Percentiles rank a stretch among this genome's conserved stretches.
phyloP scores from a whole-genome alignment of 2,797 vertebrate species.

The Oophaga sylvatica region DNA sequence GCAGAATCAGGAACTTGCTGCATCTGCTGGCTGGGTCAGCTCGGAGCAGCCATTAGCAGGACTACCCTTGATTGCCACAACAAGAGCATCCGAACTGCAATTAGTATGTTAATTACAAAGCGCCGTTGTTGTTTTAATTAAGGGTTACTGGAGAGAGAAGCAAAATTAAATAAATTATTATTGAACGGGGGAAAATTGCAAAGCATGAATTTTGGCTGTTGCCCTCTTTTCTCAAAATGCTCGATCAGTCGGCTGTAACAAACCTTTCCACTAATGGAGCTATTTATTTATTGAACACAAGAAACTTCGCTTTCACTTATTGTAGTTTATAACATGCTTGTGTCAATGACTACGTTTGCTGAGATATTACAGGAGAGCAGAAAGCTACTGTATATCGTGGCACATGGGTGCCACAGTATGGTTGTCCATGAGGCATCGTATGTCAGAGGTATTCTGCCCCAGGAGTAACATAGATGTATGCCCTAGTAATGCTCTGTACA shows the following conservation, averaged over 20 bases:
- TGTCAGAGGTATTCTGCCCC: neutral
- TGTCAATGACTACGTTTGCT: neutral
- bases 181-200: neutral
- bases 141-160: slow-evolving; percentile 3
- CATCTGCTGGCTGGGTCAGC: slow-evolving; percentile 5
- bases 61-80: slow-evolving; percentile 25
- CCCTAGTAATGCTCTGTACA: neutral
- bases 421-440: neutral
- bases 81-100: slow-evolving; percentile 26
- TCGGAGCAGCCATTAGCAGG: slow-evolving; percentile 21
- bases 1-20: slow-evolving; percentile 2
- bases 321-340: neutral
- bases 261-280: neutral
- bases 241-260: neutral
- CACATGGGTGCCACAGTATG: neutral
- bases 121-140: slow-evolving; percentile 15
- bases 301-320: neutral
- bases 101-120: slow-evolving; percentile 29
- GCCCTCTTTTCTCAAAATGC: neutral
- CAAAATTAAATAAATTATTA: neutral
- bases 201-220: neutral
- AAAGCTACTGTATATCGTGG: neutral
- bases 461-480: neutral
- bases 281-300: slow-evolving; percentile 31
- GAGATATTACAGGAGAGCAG: neutral